Conservation (phyloP, 2,797 vertebrate species). For the Chelmon rostratus region DNA sequence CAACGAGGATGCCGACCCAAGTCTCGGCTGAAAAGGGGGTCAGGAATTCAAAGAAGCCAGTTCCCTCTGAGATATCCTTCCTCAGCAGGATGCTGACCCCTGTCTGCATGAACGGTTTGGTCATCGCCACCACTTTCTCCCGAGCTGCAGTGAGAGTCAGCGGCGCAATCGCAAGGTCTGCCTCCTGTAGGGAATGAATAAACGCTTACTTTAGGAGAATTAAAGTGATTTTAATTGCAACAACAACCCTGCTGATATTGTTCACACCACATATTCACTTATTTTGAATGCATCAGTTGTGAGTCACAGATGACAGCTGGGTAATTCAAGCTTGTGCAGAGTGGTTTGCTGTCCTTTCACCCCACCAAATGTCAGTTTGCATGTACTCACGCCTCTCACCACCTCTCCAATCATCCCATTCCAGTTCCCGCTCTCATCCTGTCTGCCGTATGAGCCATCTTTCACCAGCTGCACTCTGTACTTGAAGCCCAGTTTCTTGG, state of each 20-base stretch:
- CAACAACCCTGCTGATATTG: not conserved
- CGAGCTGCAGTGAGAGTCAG: constrained; percentile 90
- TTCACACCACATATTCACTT: not conserved
- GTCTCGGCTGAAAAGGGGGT: constrained; percentile 90
- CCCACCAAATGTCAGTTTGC: constrained; percentile 21
- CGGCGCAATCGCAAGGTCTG: constrained; percentile 90
- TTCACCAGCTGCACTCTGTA: constrained; percentile 90
- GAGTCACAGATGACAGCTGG: constrained; percentile 5
- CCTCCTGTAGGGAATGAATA: constrained; percentile 83
- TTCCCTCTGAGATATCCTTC: constrained; percentile 84
- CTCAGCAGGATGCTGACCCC: constrained; percentile 91
- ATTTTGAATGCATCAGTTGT: constrained; percentile 11
- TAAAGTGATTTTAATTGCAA: not conserved
- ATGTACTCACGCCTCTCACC: constrained; percentile 85
- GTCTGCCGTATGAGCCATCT: constrained; percentile 86
- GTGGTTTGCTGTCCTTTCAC: constrained; percentile 2
- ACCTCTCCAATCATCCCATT: constrained; percentile 93
- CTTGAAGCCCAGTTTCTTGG: constrained; percentile 88
- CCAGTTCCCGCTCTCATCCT: constrained; percentile 88
- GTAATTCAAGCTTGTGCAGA: constrained; percentile 13
- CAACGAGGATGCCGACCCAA: constrained; percentile 89
- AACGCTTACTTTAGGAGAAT: not conserved
- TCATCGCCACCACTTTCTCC: constrained; percentile 90
- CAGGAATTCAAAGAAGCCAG: constrained; percentile 89
- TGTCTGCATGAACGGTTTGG: constrained; percentile 92